These are phyloP conservation scores for Sternarchorhynchus goeldii DNA, from an alignment of 2,797 vertebrate species.

Conservation along the genomic window DNA sequence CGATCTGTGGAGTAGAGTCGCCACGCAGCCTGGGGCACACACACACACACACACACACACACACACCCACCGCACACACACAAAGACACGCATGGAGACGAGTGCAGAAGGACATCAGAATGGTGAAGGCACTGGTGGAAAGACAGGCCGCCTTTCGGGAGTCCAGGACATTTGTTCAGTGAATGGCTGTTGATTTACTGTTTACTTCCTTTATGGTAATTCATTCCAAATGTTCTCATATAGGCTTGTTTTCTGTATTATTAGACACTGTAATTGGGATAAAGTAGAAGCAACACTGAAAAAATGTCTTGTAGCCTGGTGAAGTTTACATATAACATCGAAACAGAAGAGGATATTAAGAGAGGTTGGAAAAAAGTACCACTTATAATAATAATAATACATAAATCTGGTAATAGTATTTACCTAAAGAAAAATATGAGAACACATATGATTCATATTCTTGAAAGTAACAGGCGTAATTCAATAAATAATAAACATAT, in stretches of 20 bases:
- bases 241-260: neutral
- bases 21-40: conserved; percentile 81
- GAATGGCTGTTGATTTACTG: conserved; percentile 5
- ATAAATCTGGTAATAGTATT: conserved; percentile 30
- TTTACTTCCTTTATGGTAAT: neutral
- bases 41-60: conserved; percentile 61
- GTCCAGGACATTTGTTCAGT: conserved; percentile 56
- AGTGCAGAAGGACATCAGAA: conserved; percentile 71
- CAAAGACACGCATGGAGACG: conserved; percentile 55
- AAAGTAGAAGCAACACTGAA: conserved; percentile 45
- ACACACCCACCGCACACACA: conserved; percentile 55
- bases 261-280: neutral
- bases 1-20: conserved; percentile 82
- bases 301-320: conserved; percentile 47
- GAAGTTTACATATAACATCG: conserved; percentile 36
- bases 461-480: neutral
- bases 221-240: neutral
- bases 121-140: conserved; percentile 54
- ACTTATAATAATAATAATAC: conserved; percentile 20
- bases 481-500: no score
- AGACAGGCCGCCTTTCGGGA: conserved; percentile 32
- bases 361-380: conserved; percentile 26
- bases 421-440: conserved; percentile 18
- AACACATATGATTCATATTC: neutral
- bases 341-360: conserved; percentile 41